A percentile compares a stretch with the other conserved stretches of the same genome.
Conservation (phyloP, 2,888 invertebrate species). For the Sarcophaga subvicina region DNA sequence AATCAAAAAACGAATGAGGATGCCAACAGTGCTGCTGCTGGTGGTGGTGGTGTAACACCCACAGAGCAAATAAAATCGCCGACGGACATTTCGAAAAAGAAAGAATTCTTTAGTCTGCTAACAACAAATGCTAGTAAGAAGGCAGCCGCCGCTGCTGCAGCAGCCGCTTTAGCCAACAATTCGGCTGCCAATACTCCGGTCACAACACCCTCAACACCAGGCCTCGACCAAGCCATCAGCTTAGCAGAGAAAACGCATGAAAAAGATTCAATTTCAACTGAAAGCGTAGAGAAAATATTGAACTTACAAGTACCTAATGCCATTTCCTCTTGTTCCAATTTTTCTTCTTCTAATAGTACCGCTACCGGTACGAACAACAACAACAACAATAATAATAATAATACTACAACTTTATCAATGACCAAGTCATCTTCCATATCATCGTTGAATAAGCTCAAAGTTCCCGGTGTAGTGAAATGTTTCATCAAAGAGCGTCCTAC, state of each 20-base stretch:
- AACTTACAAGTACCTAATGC: conserved; percentile 74
- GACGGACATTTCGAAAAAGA: conserved; percentile 80
- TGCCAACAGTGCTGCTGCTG: conserved; percentile 8
- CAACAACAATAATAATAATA: background rate
- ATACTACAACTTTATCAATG: conserved; percentile 62
- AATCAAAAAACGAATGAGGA: conserved; percentile 67
- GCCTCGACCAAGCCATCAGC: conserved; percentile 49
- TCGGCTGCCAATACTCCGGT: conserved; percentile 70
- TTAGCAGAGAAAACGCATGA: conserved; percentile 67
- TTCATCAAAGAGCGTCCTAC: conserved; percentile 78
- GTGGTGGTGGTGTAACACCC: conserved; percentile 41
- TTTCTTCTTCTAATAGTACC: conserved; percentile 74
- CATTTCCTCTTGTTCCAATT: conserved; percentile 52
- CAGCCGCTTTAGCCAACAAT: conserved; percentile 71
- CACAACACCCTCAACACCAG: conserved; percentile 69
- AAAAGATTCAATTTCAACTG: conserved; percentile 42
- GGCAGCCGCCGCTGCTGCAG: conserved; percentile 77
- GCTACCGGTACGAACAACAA: background rate
- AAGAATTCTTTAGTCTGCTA: conserved; percentile 81
- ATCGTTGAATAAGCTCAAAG: conserved; percentile 79
- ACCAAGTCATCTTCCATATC: conserved; percentile 79
- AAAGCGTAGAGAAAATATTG: conserved; percentile 72
- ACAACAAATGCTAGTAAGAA: conserved; percentile 80
- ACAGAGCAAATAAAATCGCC: conserved; percentile 78
- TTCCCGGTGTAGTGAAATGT: conserved; percentile 81